phyloP scores from a whole-genome alignment of 2,888 invertebrate species.

The Drosophila mercatorum region DNA sequence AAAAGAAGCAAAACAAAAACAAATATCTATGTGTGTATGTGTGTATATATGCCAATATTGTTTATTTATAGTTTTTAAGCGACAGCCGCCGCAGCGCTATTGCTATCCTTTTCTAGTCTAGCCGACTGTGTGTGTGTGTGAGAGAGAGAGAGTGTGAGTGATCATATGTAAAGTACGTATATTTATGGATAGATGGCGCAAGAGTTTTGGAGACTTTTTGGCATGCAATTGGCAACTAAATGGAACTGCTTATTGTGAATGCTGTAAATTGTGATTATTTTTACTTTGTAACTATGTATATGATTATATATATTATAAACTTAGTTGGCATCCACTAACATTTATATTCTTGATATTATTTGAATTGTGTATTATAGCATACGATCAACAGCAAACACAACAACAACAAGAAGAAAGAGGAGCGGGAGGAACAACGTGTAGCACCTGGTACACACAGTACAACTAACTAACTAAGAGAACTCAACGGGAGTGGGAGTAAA shows the following conservation, averaged over 20 bases:
- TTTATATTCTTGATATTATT: slow-evolving; percentile 13
- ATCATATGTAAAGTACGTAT: background rate
- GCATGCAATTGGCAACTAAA: background rate
- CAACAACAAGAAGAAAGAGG: background rate
- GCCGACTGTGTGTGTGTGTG: background rate
- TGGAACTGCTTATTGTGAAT: background rate
- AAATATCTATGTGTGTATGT: slow-evolving; percentile 6
- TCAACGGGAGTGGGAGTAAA: background rate
- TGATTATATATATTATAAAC: background rate
- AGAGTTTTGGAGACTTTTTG: background rate
- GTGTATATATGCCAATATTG: slow-evolving; percentile 10
- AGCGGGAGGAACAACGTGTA: slow-evolving; percentile 21
- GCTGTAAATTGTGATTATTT: too few species aligned
- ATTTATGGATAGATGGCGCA: background rate
- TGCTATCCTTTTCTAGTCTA: slow-evolving; percentile 27
- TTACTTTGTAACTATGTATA: too few species aligned
- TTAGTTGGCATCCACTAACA: slow-evolving; percentile 23
- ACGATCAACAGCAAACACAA: background rate
- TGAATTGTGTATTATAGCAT: background rate
- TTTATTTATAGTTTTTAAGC: slow-evolving; percentile 48
- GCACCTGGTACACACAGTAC: slow-evolving; percentile 74
- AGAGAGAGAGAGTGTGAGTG: background rate
- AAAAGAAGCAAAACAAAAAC: slow-evolving; percentile 21
- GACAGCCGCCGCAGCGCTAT: slow-evolving; percentile 14
- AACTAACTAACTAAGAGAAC: slow-evolving; percentile 29